Evolutionary conservation across 2,888 invertebrate species (phyloP).

Genomic region (Globia sparganii): DNA sequence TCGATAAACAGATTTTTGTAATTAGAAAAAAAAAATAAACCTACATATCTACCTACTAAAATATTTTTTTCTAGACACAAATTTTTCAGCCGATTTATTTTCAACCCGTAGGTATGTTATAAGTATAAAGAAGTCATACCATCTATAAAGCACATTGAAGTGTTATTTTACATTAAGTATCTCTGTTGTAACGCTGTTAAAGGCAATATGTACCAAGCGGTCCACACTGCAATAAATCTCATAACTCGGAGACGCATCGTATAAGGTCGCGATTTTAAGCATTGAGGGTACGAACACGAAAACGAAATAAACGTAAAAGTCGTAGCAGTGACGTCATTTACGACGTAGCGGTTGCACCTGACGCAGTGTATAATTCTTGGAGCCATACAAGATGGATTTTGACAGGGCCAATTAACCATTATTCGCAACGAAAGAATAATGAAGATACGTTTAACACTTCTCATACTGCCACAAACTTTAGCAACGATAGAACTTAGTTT

Average conservation of each 20-base stretch:
- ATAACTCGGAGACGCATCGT: not conserved
- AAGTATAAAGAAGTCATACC: not conserved
- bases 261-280: not conserved
- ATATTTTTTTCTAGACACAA: not conserved
- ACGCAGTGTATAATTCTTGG: not conserved
- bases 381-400: not conserved
- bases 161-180: not conserved
- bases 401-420: not conserved
- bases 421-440: not conserved
- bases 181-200: not conserved
- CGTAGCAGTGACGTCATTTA: not conserved
- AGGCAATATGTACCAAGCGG: not conserved
- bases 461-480: not conserved
- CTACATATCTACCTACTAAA: not conserved
- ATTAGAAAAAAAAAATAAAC: not conserved
- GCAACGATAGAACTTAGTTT: not conserved
- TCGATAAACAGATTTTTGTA: not conserved
- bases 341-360: not conserved
- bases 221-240: not conserved
- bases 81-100: too few relatives aligned
- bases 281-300: not conserved
- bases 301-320: not conserved
- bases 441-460: not conserved
- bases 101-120: not conserved
- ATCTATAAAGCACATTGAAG: not conserved